Evolutionary conservation across 2,797 vertebrate genomes (phyloP), one percentile per base, ranked within the genome.

Genomic region (Thunnus albacares): DNA sequence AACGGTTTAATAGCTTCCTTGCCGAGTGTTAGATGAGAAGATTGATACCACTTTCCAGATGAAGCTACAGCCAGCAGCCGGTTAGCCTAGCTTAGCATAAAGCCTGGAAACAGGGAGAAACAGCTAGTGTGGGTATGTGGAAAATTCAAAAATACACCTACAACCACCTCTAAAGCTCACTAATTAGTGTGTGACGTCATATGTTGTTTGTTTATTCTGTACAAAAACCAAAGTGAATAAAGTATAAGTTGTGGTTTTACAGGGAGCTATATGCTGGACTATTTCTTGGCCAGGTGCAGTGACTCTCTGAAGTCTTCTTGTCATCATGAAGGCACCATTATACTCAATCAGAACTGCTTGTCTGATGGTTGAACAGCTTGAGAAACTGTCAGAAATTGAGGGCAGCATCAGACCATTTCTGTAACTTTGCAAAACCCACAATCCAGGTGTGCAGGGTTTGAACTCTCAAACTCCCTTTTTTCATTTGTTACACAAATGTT

Each of bases 41-140:
- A 6, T 51, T 20, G 47, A 38, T 17, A 22, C 12, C 18, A 33
- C 20, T 66, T 30, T 51, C 18, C 6, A 51, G 47, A 43, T 20
- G 33, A 52, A 43, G 30, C 26, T 64, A 15, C 35, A 71, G 30
- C 10, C n/a, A 49, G 15, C 22, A 68, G 15, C 18, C 13, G 5
- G 59, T 56, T 64, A 74, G 30, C 33, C 17, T 64, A 74, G 30
- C n/a, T 24, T 67, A 51, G 41, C 51, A 73, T 63, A 7, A 65
- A 49, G 14, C 58, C 56, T 24, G 20, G 7, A 20, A 20, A 20
- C 18, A n/a, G 47, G 7, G 17, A 20, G 26, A 59, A 49, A 60
- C 14, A 60, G 20, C 28, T 35, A 18, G 12, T 26, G 6, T 20
- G 18, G 43, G 1, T 30, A 3, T 49, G 26, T 51, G 2, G 3